Evolutionary conservation across 2,888 invertebrate genomes (phyloP).

Genomic region (Itoplectis maculator): DNA sequence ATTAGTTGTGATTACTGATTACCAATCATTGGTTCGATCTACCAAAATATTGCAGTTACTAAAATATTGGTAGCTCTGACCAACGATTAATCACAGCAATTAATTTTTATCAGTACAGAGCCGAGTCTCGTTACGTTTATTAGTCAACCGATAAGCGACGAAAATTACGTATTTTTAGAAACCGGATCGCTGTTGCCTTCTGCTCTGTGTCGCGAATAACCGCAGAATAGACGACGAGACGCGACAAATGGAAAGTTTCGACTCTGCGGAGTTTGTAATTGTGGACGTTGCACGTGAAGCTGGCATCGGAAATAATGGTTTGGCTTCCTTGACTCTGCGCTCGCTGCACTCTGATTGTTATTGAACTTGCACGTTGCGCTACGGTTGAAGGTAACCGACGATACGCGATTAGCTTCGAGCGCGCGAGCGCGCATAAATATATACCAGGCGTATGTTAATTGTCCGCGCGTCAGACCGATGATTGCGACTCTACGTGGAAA

Average conservation of each 20-base stretch:
- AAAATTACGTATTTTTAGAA: slow-evolving; percentile 2
- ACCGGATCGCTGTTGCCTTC: not conserved
- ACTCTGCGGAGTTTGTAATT: not conserved
- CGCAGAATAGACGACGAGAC: not conserved
- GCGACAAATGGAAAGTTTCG: slow-evolving; percentile 1
- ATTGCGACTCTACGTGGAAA: not conserved
- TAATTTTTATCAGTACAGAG: too few species aligned
- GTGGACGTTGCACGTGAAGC: slow-evolving; percentile 3
- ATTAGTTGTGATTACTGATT: too few species aligned
- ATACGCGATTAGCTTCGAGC: not conserved
- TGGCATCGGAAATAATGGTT: slow-evolving; percentile 12
- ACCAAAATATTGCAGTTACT: too few species aligned
- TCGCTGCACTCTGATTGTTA: slow-evolving; percentile 3
- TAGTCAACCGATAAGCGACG: not conserved
- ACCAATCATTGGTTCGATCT: too few species aligned
- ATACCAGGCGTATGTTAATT: slow-evolving; percentile 18
- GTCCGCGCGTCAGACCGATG: not conserved
- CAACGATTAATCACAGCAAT: too few species aligned
- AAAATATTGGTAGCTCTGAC: too few species aligned
- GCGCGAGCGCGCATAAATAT: slow-evolving; percentile 6
- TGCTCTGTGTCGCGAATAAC: not conserved
- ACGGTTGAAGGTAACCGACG: slow-evolving; percentile 12
- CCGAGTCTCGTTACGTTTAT: not conserved
- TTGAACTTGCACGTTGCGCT: slow-evolving; percentile 33
- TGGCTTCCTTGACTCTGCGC: slow-evolving; percentile 1